Conservation (phyloP, 2,888 invertebrate species). For the Graphium colonna region DNA sequence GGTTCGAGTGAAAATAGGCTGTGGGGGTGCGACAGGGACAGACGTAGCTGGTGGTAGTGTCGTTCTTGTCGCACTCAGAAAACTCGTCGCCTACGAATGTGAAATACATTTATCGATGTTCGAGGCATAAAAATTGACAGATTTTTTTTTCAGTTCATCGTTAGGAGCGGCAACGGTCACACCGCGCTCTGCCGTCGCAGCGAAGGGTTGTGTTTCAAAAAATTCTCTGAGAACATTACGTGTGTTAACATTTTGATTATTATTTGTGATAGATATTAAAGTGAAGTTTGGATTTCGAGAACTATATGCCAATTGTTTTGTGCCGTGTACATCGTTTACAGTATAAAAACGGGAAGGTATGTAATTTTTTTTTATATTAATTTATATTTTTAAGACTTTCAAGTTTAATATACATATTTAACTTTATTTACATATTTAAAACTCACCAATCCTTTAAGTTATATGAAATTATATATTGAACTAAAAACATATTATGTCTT, state of each 20-base stretch:
- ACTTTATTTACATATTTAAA: too few species aligned
- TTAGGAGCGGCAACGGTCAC: constrained; percentile 51
- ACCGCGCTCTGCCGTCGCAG: constrained; percentile 39
- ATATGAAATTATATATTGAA: too few species aligned
- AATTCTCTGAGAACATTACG: constrained; percentile 39
- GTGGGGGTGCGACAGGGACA: constrained; percentile 62
- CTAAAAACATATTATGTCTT: not conserved
- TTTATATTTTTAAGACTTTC: not conserved
- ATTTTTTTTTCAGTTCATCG: constrained; percentile 78
- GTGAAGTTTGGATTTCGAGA: constrained; percentile 38
- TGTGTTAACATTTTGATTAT: constrained; percentile 30
- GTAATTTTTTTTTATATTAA: constrained; percentile 3
- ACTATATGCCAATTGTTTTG: constrained; percentile 35
- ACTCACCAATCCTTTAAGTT: too few species aligned
- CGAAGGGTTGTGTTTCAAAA: constrained; percentile 62
- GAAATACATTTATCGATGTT: constrained; percentile 77
- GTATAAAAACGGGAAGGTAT: constrained; percentile 29
- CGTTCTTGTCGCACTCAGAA: constrained; percentile 51
- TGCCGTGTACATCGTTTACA: constrained; percentile 37
- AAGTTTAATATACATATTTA: not conserved
- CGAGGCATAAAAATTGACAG: constrained; percentile 80
- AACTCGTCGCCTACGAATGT: constrained; percentile 74
- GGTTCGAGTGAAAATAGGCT: constrained; percentile 73
- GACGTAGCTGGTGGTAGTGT: constrained; percentile 41
- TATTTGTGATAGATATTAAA: constrained; percentile 33